phyloP scores from a whole-genome alignment of 2,888 invertebrate genomes.

The Chrysina gloriosa region DNA sequence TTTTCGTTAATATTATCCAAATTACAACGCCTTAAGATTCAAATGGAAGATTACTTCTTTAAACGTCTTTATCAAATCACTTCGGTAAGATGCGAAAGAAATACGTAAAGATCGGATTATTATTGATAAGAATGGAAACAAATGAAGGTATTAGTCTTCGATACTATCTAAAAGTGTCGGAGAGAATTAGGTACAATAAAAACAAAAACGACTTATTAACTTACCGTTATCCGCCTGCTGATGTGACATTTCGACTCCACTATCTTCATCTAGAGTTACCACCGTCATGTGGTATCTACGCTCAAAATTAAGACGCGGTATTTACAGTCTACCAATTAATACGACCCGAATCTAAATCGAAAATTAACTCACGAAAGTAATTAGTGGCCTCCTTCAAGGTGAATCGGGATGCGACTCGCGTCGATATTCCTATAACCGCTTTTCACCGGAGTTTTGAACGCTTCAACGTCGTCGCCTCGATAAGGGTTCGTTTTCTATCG shows the following conservation, averaged over 20 bases:
- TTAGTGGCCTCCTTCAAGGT: neutral
- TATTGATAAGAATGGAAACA: too few species aligned
- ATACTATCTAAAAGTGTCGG: too few species aligned
- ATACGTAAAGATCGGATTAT: too few species aligned
- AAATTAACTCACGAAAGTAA: neutral
- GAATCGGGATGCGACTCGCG: neutral
- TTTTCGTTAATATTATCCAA: too few species aligned
- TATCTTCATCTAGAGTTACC: conserved; percentile 59
- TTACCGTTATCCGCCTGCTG: conserved; percentile 60
- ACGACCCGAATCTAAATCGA: neutral
- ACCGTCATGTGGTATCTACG: conserved; percentile 55
- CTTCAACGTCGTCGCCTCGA: too few species aligned
- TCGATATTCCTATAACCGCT: neutral
- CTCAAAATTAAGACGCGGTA: neutral
- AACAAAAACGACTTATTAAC: conserved; percentile 37
- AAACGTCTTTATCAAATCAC: too few species aligned
- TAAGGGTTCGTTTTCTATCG: neutral
- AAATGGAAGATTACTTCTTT: too few species aligned
- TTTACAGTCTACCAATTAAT: neutral
- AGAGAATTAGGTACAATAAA: too few species aligned
- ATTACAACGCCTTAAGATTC: too few species aligned
- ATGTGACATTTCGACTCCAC: conserved; percentile 59
- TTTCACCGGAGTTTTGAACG: neutral
- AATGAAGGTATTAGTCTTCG: too few species aligned
- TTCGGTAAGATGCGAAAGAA: too few species aligned